Evolutionary conservation across 2,113 vertebrate genomes (phyloP), one percentile per base, ranked within the genome.

Genomic region (Pomatostomus ruficeps): DNA sequence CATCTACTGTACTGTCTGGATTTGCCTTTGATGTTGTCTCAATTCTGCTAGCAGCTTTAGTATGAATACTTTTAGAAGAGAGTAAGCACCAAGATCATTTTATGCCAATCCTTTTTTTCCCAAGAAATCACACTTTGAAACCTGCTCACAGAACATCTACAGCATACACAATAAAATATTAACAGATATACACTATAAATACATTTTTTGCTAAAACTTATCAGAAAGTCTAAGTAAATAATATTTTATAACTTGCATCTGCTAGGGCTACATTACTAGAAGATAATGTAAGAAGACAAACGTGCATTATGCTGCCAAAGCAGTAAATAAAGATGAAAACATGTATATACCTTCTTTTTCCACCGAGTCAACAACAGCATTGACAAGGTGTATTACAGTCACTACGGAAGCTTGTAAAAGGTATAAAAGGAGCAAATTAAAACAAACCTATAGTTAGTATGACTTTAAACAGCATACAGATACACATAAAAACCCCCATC

Each of bases 381-480:
- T 99, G 99, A 99, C 99, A 99, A 98, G 98, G 99, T 99, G 99
- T 98, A 99, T 98, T 98, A 99, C 99, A 97, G 99, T 99, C 99
- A 99, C 99, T 98, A 99, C 36, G 99, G 99, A 99, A 99, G 99
- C 99, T 99, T 99, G 98, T 98, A 98, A 98, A 97, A 98, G 97
- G 97, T 86, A 98, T 94, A 98, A 98, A 97, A 98, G 97, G 96
- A 98, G 97, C 89, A 98, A 98, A 98, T 98, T 97, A 98, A 97
- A 98, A 97, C 87, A 98, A 97, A 96, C 93, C 97, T 97, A 96
- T 88, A 89, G 95, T 98, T 98, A 98, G 97, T 96, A 97, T 89
- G 93, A 97, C 96, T 85, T 95, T 82, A 95, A 93, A 95, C 21
- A 96, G 49, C 49, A 88, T 28, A 96, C 49, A 73, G 93, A 67